Conservation (phyloP, 2,888 invertebrate species). For the Neoascia interrupta region DNA sequence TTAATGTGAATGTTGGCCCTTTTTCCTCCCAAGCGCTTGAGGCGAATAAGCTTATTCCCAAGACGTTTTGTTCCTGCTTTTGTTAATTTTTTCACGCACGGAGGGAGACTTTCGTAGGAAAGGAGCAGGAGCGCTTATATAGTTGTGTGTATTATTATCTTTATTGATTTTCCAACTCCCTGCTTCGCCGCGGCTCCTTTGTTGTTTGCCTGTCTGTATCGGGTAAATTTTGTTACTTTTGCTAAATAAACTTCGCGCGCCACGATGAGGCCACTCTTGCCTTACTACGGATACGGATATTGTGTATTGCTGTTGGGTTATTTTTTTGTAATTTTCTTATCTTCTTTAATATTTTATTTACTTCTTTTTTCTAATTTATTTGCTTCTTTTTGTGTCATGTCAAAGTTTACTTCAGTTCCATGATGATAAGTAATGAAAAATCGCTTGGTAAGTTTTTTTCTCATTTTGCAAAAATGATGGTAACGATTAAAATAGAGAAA, state of each 20-base stretch:
- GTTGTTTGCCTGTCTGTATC: constrained; percentile 1
- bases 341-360: constrained; percentile 29
- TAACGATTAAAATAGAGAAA: background rate
- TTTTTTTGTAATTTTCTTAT: constrained; percentile 36
- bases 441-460: constrained; percentile 38
- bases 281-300: background rate
- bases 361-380: constrained; percentile 12
- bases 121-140: constrained; percentile 2
- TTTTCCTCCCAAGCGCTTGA: constrained; percentile 13
- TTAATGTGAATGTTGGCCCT: constrained; percentile 35
- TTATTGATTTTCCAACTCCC: constrained; percentile 32
- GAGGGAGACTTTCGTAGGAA: background rate
- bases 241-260: constrained; percentile 25
- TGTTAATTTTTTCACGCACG: constrained; percentile 35
- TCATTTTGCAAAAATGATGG: constrained; percentile 28
- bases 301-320: constrained; percentile 14
- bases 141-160: constrained; percentile 33
- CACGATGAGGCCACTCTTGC: constrained; percentile 9
- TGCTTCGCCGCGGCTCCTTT: background rate
- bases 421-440: constrained; percentile 39
- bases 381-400: constrained; percentile 33
- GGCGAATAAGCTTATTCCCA: constrained; percentile 39
- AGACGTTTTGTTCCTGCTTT: constrained; percentile 42
- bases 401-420: constrained; percentile 19
- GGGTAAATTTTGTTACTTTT: background rate